Percentiles rank a stretch among this genome's conserved stretches.
These are phyloP conservation scores for Passer montanus DNA, from an alignment of 2,113 vertebrate genomes.

Conservation along the genomic window DNA sequence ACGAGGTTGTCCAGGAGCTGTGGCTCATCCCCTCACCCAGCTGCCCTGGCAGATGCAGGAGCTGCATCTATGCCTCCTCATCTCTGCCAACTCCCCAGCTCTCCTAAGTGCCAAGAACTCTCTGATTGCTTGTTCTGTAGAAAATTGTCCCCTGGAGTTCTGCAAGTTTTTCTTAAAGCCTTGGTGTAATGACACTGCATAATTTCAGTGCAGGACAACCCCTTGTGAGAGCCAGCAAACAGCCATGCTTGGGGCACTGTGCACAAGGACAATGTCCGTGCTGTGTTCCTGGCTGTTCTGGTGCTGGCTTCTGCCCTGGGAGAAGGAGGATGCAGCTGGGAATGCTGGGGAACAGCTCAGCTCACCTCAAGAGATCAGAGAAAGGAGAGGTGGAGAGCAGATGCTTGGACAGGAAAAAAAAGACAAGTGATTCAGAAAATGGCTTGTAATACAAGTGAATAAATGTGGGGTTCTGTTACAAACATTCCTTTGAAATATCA, in stretches of 20 bases:
- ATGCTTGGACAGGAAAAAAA: neutral
- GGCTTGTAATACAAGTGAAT: conserved; percentile 1
- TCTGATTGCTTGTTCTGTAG: neutral
- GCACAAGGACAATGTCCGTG: neutral
- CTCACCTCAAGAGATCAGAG: neutral
- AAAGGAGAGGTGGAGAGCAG: conserved; percentile 13
- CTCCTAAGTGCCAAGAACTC: neutral
- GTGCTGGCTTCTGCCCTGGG: neutral
- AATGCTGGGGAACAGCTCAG: neutral
- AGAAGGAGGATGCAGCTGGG: neutral
- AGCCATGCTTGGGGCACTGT: neutral
- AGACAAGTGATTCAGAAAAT: conserved; percentile 20
- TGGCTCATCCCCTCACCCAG: neutral
- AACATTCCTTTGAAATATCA: conserved; percentile 37
- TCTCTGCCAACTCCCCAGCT: neutral
- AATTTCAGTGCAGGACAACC: neutral
- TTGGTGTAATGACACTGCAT: neutral
- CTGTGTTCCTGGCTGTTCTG: rapidly evolving
- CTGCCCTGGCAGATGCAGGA: neutral
- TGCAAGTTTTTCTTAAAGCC: neutral
- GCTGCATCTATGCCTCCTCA: neutral
- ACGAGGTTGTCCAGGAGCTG: neutral
- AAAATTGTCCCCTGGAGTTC: neutral
- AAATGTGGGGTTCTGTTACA: neutral
- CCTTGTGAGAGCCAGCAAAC: neutral